Base-by-base conservation (phyloP, 2,797 vertebrate species). In the Neoniphon sammara region DNA sequence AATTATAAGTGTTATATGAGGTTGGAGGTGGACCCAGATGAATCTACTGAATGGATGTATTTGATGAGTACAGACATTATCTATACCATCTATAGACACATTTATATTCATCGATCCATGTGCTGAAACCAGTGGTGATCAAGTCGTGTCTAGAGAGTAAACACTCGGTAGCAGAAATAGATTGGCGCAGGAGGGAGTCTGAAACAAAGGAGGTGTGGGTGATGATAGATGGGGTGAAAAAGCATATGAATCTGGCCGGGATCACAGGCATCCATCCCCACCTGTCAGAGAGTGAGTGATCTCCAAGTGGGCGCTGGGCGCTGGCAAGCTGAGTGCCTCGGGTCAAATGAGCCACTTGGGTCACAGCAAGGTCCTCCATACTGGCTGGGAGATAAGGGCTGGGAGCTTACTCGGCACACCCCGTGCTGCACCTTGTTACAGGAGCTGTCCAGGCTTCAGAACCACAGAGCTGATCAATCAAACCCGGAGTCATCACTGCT, bases 261-360 rank as follows among this genome's bases (percentile, higher is more conserved):
- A 87, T 90, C 89, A 91, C 87, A 87, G 70, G 58, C 86, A 90
- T 90, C 90, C 87, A 90, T 90, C 88, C 86, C 87, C 85, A 84
- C 80, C 90, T 92, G 91, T 91, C 91, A 91, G 74, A 75, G 75
- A 83, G 81, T 91, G 89, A 92, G 85, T 87, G 88, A 92, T 93
- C 89, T 87, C 74, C 75, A 80, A 85, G 85, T 81, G 84, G 86
- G 84, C 85, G 84, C 78, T 12, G 73, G 86, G 84, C 85, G 87
- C 76, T 73, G 78, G 81, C 76, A 80, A 80, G 82, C 85, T 46
- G 71, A 87, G 84, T 39, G 81, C 88, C 85, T 83, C 54, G 0
- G 89, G 89, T 90, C 86, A 88, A 87, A 84, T 64, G 77, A 89
- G 87, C 81, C 52, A 14, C 89, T 82, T 62, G 82, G 86, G 89